A percentile compares a stretch with the other conserved stretches of the same genome.
These are phyloP conservation scores for Pseudopipra pipra DNA, from an alignment of 2,113 vertebrate genomes.

Conservation along the genomic window DNA sequence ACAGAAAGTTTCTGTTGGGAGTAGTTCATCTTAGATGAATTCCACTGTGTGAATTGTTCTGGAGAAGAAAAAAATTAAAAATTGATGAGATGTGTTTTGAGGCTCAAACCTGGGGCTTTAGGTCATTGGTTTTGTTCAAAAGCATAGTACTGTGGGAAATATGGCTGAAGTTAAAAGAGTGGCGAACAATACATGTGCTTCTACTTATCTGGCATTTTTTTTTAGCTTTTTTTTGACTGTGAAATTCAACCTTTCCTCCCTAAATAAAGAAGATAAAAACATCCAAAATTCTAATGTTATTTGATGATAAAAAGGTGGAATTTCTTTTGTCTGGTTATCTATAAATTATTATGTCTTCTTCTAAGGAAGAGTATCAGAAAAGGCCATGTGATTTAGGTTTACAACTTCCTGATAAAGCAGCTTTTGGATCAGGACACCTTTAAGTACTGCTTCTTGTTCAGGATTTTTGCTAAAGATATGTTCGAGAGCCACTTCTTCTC, in stretches of 20 bases:
- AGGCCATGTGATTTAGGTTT: not conserved
- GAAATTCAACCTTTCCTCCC: not conserved
- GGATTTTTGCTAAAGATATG: not conserved
- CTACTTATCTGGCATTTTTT: not conserved
- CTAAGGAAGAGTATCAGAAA: not conserved
- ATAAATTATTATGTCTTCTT: not conserved
- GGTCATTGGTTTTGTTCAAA: not conserved
- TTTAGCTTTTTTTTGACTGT: not conserved
- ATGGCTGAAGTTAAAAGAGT: not conserved
- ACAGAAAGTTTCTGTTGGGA: not conserved
- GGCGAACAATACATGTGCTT: not conserved
- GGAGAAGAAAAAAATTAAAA: not conserved
- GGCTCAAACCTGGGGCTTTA: not conserved
- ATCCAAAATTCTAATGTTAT: not conserved
- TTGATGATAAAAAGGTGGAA: rapidly evolving
- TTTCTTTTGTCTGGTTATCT: not conserved
- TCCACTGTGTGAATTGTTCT: not conserved
- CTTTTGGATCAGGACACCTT: not conserved
- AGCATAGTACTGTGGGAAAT: not conserved
- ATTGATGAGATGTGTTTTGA: not conserved
- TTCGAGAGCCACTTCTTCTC: not conserved
- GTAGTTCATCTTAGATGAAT: not conserved
- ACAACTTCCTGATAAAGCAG: not conserved
- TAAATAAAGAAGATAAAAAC: not conserved
- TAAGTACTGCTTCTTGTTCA: too few relatives aligned